Conservation (phyloP, 2,797 vertebrate genomes). For the Pelochelys cantorii region DNA sequence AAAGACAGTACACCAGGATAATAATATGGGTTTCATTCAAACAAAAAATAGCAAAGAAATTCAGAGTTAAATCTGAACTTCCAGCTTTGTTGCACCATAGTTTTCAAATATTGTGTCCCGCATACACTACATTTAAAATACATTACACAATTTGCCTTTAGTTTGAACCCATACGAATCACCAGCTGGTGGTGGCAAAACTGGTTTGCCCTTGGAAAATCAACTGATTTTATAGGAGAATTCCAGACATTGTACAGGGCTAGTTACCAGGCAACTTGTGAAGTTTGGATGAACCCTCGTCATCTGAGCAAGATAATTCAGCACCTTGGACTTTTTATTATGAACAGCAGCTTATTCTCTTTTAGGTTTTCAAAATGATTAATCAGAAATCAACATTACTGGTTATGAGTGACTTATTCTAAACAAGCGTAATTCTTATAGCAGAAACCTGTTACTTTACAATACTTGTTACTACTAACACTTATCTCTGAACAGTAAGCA, state of each 20-base stretch:
- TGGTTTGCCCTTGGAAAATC: background rate
- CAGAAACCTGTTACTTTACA: slow-evolving; percentile 54
- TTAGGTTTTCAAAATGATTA: background rate
- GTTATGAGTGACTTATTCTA: slow-evolving; percentile 7
- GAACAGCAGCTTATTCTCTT: background rate
- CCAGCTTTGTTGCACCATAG: slow-evolving; percentile 1
- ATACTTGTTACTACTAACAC: slow-evolving; percentile 69
- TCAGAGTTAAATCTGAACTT: slow-evolving; percentile 24
- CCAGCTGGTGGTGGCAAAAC: background rate
- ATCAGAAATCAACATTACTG: slow-evolving; percentile 33
- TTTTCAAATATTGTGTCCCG: background rate
- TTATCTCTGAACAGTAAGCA: slow-evolving; percentile 56
- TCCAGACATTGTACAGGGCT: background rate
- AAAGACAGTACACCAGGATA: background rate
- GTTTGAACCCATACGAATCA: background rate
- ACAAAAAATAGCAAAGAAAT: background rate
- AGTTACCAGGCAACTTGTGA: background rate
- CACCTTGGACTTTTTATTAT: slow-evolving; percentile 1
- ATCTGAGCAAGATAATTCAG: background rate
- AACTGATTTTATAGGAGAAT: slow-evolving; percentile 11
- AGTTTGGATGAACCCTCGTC: background rate
- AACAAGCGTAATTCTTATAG: slow-evolving; percentile 28
- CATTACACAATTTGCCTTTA: slow-evolving; percentile 6
- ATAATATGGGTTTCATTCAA: background rate
- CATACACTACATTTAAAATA: background rate